phyloP scores from a whole-genome alignment of 2,113 vertebrate genomes.

The Dendrocopos noguchii region DNA sequence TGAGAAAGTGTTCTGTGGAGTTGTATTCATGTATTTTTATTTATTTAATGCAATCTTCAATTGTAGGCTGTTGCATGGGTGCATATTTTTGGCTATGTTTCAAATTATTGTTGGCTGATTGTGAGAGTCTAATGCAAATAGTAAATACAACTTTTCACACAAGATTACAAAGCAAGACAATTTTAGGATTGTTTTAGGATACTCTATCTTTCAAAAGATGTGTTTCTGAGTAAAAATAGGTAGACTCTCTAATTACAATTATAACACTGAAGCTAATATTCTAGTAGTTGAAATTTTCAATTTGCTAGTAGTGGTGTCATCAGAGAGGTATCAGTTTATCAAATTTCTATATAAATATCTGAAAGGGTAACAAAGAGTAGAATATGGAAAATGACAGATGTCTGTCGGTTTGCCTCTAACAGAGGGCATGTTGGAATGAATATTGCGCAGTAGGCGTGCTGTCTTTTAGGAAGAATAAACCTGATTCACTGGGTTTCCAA shows the following conservation, averaged over 20 bases:
- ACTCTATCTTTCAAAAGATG: neutral
- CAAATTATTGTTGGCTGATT: neutral
- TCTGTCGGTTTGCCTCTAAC: neutral
- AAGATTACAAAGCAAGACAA: neutral
- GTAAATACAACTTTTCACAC: neutral
- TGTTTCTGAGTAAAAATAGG: neutral
- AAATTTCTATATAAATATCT: neutral
- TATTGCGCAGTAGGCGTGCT: neutral
- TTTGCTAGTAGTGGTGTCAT: neutral
- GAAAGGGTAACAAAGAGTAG: neutral
- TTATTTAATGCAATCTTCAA: neutral
- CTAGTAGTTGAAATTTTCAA: neutral
- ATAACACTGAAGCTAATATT: neutral
- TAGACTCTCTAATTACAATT: neutral
- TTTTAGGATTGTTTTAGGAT: neutral
- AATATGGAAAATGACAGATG: neutral
- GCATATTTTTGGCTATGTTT: neutral
- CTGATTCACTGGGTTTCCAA: neutral
- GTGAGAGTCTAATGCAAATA: neutral
- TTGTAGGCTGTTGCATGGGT: neutral
- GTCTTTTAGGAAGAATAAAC: neutral
- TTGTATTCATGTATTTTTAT: neutral
- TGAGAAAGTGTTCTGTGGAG: neutral
- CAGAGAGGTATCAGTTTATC: neutral
- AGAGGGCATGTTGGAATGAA: neutral